Evolutionary conservation across 1,140 invertebrate genomes (phyloP).

Genomic region (Lordiphosa mommai): DNA sequence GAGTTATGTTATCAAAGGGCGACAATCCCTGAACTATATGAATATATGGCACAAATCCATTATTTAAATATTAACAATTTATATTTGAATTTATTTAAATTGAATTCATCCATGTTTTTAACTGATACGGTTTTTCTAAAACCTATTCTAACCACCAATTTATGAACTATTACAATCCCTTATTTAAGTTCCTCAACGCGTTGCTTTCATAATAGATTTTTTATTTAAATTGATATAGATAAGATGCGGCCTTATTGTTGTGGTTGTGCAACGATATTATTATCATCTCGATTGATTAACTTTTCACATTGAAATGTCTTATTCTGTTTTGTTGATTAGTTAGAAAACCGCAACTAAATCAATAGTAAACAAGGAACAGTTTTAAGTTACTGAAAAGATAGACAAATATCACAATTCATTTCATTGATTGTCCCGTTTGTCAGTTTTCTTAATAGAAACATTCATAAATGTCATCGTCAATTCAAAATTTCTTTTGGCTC

Average conservation of each 20-base stretch:
- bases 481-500: constrained; percentile 41
- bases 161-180: too few species aligned
- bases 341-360: constrained; percentile 29
- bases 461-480: constrained; percentile 72
- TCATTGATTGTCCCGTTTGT: constrained; percentile 16
- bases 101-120: too few species aligned
- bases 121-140: too few species aligned
- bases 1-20: too few species aligned
- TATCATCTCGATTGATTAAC: constrained; percentile 42
- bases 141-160: too few species aligned
- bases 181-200: too few species aligned
- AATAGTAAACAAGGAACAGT: constrained; percentile 41
- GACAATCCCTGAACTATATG: too few species aligned
- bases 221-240: constrained; percentile 1
- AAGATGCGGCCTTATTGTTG: constrained; percentile 45
- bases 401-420: not conserved
- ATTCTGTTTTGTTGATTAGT: constrained; percentile 10
- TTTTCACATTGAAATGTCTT: constrained; percentile 46
- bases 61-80: too few species aligned
- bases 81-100: too few species aligned
- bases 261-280: constrained; percentile 21
- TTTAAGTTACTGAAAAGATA: constrained; percentile 26
- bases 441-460: constrained; percentile 53
- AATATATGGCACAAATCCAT: too few species aligned
- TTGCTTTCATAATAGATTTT: too few species aligned